These are phyloP conservation scores for Hecatera dysodea DNA, from an alignment of 2,888 invertebrate genomes.

Conservation along the genomic window DNA sequence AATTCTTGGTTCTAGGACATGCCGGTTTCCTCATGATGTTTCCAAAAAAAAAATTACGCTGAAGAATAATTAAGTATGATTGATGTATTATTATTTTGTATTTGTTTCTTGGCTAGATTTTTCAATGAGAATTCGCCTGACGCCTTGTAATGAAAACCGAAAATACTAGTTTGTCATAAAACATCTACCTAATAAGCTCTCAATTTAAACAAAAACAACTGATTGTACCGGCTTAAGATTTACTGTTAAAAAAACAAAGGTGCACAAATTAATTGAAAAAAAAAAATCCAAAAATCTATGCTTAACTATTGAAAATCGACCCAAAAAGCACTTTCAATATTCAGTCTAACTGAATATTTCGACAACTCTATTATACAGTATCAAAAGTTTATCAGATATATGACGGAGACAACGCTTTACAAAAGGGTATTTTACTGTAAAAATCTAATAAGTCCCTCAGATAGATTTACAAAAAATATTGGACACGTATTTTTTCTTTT, in stretches of 20 bases:
- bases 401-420: too few relatives aligned
- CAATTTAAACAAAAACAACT: slow-evolving; percentile 2
- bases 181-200: neutral
- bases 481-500: too few relatives aligned
- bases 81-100: neutral
- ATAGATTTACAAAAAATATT: too few relatives aligned
- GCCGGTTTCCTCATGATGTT: too few relatives aligned
- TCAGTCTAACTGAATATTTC: neutral
- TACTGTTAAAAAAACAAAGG: slow-evolving; percentile 7
- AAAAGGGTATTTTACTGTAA: too few relatives aligned
- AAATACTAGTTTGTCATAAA: too few relatives aligned
- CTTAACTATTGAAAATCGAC: neutral
- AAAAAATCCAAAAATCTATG: neutral
- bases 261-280: slow-evolving; percentile 1
- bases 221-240: slow-evolving; percentile 36
- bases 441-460: too few relatives aligned
- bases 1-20: too few relatives aligned
- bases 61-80: neutral
- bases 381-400: too few relatives aligned
- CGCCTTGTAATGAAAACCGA: neutral
- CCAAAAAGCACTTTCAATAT: neutral
- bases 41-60: too few relatives aligned
- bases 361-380: too few relatives aligned
- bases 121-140: neutral
- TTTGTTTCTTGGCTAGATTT: neutral